Evolutionary conservation across 2,888 invertebrate genomes (phyloP), one percentile per base, ranked within the genome.

Genomic region (Lacanobia wlatinum): DNA sequence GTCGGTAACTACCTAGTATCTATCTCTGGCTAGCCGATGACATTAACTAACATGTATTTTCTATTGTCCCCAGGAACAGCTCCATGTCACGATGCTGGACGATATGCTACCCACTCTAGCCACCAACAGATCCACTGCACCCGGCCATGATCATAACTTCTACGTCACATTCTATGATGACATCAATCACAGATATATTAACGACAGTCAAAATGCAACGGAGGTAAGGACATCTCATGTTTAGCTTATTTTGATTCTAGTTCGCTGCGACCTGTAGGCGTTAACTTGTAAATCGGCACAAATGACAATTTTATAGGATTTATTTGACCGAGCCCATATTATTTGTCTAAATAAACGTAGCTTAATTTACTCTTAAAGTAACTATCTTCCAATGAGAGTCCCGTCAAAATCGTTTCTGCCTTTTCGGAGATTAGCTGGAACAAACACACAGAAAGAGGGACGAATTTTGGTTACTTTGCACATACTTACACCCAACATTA

Each of bases 31-130:
- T 28, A 28, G 28, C 34, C 48, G 2, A 18, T 48, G n/a, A 16
- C 34, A 55, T 23, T 9, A 56, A 43, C 18, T 48, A 0, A 60
- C 1, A 28, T 38, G 6, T 8, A 2, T 1, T 61, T 23, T 67
- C 23, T 40, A 5, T 56, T 79, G 66, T 64, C n/a, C 60, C n/a
- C 79, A 82, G 79, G 70, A 71, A 28, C 58, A 14, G 53, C 5
- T 84, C 75, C 73, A 91, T 91, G 90, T 81, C 81, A 95, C 86
- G 83, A 95, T 95, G 95, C 84, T 93, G 87, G 93, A 92, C 89
- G 93, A 93, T 59, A 87, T 90, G 69, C 84, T 84, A 73, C 92
- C 95, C 28, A 94, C 95, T 66, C 71, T 88, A 73, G 83, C 89
- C 16, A 75, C 90, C 75, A 93, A 94, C 85, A 88, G 89, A 80